Evolutionary conservation across 2,797 vertebrate species (phyloP), one percentile per base, ranked within the genome.

Genomic region (Eutrigla gurnardus): DNA sequence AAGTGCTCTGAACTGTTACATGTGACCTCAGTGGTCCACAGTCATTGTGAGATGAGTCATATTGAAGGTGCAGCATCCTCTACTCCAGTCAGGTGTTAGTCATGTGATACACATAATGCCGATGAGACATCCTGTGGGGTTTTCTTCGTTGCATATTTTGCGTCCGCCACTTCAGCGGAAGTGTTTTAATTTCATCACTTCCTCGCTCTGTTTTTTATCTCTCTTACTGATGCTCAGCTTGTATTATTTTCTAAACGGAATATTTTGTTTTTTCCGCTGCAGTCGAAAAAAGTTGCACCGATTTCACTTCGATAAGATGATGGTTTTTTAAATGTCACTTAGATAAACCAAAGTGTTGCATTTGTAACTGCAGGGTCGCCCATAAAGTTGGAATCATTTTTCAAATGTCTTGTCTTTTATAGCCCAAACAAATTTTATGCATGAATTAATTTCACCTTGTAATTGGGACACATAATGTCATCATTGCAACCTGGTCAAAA

Each of bases 1-100:
- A 80, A 89, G 75, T 83, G 77, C 71, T 60, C 37, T 85, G 65
- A 89, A 83, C 82, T 80, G 53, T 68, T 64, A 69, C 68, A 72
- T 37, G 42, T 81, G 83, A 79, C 45, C 62, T 54, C 59, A 46
- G 17, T 25, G 62, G 35, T 58, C 69, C 3, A 0, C 42, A 67
- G 72, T 69, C 58, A 62, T 37, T 63, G 65, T 68, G 73, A 52
- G 42, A 45, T 39, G 61, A 82, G 50, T 55, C 60, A 45, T 72
- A 65, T 67, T 78, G n/a, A 55, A 25, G 42, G 35, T 72, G 59
- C 35, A 45, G 33, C 45, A 32, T 75, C 17, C 2, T 36, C 6
- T 11, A 3, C 32, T 55, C 15, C 3, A 1, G 15, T 55, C 47
- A 73, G 32, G 60, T 57, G 59, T 55, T 46, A 36, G 4, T 12